Evolutionary conservation across 2,888 invertebrate genomes (phyloP), one percentile per base, ranked within the genome.

Genomic region (Drosophila mercatorum): DNA sequence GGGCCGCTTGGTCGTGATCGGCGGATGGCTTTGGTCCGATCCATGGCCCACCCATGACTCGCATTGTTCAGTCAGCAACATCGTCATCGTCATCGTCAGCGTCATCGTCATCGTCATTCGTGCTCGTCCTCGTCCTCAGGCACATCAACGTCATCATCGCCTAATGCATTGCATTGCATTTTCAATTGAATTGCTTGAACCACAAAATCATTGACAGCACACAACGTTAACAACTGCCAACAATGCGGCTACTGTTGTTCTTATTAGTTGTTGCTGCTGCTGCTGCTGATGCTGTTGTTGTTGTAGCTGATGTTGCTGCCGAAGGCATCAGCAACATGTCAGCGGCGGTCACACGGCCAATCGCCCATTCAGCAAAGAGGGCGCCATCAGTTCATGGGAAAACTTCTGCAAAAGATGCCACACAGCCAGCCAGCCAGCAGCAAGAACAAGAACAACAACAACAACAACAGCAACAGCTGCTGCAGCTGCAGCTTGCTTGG

Each of bases 361-460:
- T 66, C 77, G 64, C 53, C 72, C 61, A 70, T 59, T 72, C 80
- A 75, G 73, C 68, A 73, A 55, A 63, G 81, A 78, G 89, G 89
- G 83, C 89, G 85, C 88, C 86, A 75, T 68, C 83, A 57, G 83
- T 88, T 89, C 89, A 83, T 88, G 89, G 83, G 89, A 83, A 89
- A 89, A 68, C 75, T 68, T 64, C 82, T 51, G 71, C 80, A 81
- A 65, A 89, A 87, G 88, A 89, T 87, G 83, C 88, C 83, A 87
- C 83, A 85, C 83, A 88, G 60, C 62, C 61, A 80, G 22, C 22
- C 22, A 65, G 47, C 60, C 60, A 64, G 12, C 46, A 46, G 11
- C 63, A 78, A 51, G 51, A 68, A 28, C 65, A 69, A 14, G 61
- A 52, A 8, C 58, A 78, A 58, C 57, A 68, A 34, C 70, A 69